These are phyloP conservation scores for Beaufortia kweichowensis DNA, from an alignment of 2,113 vertebrate species.

Conservation along the genomic window DNA sequence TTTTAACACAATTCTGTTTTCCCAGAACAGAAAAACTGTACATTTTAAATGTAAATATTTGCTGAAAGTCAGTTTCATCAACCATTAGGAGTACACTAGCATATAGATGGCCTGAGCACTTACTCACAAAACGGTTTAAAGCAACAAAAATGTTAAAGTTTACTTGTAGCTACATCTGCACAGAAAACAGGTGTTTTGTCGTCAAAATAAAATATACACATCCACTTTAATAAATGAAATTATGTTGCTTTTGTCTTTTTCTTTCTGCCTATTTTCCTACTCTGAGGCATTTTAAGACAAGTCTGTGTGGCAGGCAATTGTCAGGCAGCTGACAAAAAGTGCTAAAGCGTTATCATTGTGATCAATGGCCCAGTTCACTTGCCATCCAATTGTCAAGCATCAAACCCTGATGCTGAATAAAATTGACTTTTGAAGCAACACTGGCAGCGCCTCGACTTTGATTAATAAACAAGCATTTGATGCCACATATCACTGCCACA, in stretches of 20 bases:
- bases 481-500: neutral
- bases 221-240: neutral
- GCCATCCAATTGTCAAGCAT: slow-evolving; percentile 17
- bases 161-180: neutral
- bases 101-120: too few relatives aligned
- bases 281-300: slow-evolving; percentile 2
- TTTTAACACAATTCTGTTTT: too few relatives aligned
- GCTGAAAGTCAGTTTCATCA: too few relatives aligned
- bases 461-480: slow-evolving; percentile 35
- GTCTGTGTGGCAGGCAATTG: slow-evolving; percentile 20
- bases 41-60: too few relatives aligned
- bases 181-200: neutral
- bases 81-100: too few relatives aligned
- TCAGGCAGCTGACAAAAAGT: slow-evolving; percentile 19
- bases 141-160: neutral
- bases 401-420: slow-evolving; percentile 14
- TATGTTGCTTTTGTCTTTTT: neutral
- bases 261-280: slow-evolving; percentile 14
- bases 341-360: slow-evolving; percentile 31
- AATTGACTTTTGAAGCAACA: slow-evolving; percentile 3
- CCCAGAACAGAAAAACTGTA: too few relatives aligned
- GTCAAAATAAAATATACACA: slow-evolving; percentile 3
- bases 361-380: slow-evolving; percentile 32
- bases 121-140: neutral
- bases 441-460: slow-evolving; percentile 14